Evolutionary conservation across 2,113 vertebrate species (phyloP).

Genomic region (Corythaixoides concolor): DNA sequence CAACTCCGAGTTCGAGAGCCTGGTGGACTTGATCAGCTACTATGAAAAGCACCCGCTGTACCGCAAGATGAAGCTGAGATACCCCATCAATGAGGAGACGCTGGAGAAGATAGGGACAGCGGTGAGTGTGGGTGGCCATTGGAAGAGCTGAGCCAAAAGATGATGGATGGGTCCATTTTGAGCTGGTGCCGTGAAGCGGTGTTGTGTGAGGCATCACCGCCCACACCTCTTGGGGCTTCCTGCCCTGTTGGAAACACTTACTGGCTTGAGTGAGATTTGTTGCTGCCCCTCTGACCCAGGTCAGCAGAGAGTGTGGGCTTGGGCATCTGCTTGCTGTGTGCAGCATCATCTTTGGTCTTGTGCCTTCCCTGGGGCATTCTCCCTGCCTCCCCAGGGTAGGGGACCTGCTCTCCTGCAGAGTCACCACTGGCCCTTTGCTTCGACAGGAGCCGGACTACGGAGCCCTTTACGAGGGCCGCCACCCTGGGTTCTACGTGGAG

Average conservation of each 20-base stretch:
- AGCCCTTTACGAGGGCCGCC: slow-evolving; percentile 92
- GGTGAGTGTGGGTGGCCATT: slow-evolving; percentile 69
- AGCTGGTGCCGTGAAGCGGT: background rate
- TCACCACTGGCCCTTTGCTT: background rate
- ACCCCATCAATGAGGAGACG: slow-evolving; percentile 97
- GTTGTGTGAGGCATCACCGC: background rate
- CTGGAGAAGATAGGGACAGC: slow-evolving; percentile 98
- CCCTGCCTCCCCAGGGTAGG: too few species aligned
- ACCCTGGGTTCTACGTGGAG: slow-evolving; percentile 96
- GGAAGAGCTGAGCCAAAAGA: background rate
- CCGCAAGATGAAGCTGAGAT: slow-evolving; percentile 98
- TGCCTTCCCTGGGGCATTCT: background rate
- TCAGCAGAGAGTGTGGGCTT: background rate
- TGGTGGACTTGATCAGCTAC: slow-evolving; percentile 96
- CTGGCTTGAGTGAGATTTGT: background rate
- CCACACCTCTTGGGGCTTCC: background rate
- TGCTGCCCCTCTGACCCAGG: background rate
- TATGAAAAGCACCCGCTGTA: slow-evolving; percentile 96
- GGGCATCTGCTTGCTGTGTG: background rate
- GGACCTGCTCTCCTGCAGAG: background rate
- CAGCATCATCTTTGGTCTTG: background rate
- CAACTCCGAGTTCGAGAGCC: slow-evolving; percentile 95
- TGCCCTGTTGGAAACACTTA: background rate
- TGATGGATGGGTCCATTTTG: background rate
- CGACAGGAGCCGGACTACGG: slow-evolving; percentile 94